Evolutionary conservation across 2,113 vertebrate genomes (phyloP), one percentile per base, ranked within the genome.

Genomic region (Dolichotis patagonum): DNA sequence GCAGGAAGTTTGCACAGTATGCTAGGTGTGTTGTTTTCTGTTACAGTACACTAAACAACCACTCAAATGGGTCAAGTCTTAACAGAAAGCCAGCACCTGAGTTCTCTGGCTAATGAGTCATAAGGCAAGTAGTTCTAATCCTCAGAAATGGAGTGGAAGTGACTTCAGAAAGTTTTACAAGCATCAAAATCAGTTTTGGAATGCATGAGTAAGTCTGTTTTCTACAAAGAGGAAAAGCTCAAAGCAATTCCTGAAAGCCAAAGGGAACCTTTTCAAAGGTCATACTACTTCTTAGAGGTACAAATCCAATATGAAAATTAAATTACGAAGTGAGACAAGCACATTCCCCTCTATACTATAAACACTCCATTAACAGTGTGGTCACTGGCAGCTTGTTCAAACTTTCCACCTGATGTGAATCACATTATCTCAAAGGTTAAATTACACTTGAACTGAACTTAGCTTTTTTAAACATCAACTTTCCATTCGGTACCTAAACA

Each of bases 251-350:
- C 82, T 90, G 28, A 90, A 91, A 88, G 75, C 85, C 73, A n/a
- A 96, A 92, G 81, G 52, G 38, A 95, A 90, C 30, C 63, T 96
- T 96, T 95, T 41, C 85, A 96, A 97, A 96, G 75, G 69, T 73
- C 71, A 96, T 46, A 82, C 41, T 88, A 58, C 62, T 91, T 95
- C 67, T 90, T 19, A 41, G 95, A 95, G 92, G 92, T 97, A 96
- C 56, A 93, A 93, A 94, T 92, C 83, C 94, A 96, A 96, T 54
- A 71, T 84, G 97, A 95, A 97, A 97, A 96, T 88, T 65, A 85
- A 96, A 89, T 94, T 97, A 92, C 3, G 85, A 97, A 93, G 92
- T 85, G 87, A 94, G 90, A 93, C 60, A 35, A 77, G 58, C 60
- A 54, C 77, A 82, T 95, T 88, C 52, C 89, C 82, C 67, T 81